Base-by-base conservation (phyloP, 2,888 invertebrate genomes). In the Hydroisotoma schaefferi region DNA sequence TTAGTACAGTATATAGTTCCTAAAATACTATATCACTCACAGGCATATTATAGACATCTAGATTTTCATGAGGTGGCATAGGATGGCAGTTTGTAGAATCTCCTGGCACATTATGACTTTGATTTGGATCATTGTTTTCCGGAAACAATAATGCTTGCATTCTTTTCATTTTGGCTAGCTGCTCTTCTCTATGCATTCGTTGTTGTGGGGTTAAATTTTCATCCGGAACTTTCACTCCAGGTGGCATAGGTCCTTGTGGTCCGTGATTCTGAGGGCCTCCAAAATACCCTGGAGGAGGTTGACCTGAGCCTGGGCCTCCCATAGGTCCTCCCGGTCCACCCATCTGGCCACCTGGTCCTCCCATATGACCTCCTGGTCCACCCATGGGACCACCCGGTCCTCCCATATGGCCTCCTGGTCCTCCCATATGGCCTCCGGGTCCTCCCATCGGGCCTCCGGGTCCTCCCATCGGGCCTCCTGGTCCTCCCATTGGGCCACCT, bases 131-230 rank as follows among this genome's bases (percentile, higher is more conserved):
- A 47, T 70, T 66, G 23, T 70, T 68, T 0, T 92, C 92, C 79
- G 93, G 93, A 57, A 95, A 78, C 38, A 72, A 55, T 82, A 93
- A 87, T 76, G 92, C 89, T 73, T 94, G 90, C 86, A 95, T 91
- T 80, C 94, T 93, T 65, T 88, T 80, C 65, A 97, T 83, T 62
- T 89, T 92, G 4, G 94, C 94, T 52, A 97, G 80, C 74, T 94
- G 90, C 75, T 92, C 92, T 78, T 94, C 94, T 62, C 97, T 84
- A 76, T 94, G 92, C 67, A 93, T 91, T 57, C 93, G 84, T 77
- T 97, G 95, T 76, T 95, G 93, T 33, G 95, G 94, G 55, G 97
- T 97, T 73, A 97, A 81, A 79, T 94, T 94, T 79, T 95, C 95
- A 79, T 93, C 93, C 72, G 93, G 93, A 75, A 94, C 89, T 83